phyloP scores from a whole-genome alignment of 2,888 invertebrate genomes.

The Cetonia aurata region DNA sequence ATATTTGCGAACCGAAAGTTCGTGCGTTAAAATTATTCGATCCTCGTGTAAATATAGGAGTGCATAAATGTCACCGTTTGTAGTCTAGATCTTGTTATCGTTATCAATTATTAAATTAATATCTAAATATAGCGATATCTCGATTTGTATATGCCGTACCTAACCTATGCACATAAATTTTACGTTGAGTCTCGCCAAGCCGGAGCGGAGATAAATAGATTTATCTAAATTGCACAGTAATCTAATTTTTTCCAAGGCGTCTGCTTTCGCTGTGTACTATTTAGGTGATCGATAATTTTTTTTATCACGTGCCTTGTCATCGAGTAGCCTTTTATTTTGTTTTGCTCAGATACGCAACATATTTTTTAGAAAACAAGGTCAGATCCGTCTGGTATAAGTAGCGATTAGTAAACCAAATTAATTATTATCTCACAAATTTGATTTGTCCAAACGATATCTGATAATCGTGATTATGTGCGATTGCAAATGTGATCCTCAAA shows the following conservation, averaged over 20 bases:
- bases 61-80: conserved; percentile 2
- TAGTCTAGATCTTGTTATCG: conserved; percentile 5
- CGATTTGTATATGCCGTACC: conserved; percentile 2
- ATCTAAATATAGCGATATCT: conserved; percentile 10
- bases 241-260: conserved; percentile 3
- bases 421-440: no score
- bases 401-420: no score
- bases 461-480: no score
- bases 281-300: conserved; percentile 1
- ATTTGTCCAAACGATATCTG: no score
- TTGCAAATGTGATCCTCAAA: no score
- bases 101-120: conserved; percentile 10
- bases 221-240: conserved; percentile 6
- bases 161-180: conserved; percentile 26
- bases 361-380: no score
- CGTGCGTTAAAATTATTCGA: neutral
- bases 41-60: neutral
- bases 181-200: neutral
- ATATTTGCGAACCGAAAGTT: neutral
- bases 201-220: neutral
- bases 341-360: no score
- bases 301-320: no score
- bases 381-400: no score
- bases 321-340: no score
- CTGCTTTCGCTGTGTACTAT: neutral